These are phyloP conservation scores for Athene cunicularia DNA, from an alignment of 2,113 vertebrate species.

Conservation along the genomic window DNA sequence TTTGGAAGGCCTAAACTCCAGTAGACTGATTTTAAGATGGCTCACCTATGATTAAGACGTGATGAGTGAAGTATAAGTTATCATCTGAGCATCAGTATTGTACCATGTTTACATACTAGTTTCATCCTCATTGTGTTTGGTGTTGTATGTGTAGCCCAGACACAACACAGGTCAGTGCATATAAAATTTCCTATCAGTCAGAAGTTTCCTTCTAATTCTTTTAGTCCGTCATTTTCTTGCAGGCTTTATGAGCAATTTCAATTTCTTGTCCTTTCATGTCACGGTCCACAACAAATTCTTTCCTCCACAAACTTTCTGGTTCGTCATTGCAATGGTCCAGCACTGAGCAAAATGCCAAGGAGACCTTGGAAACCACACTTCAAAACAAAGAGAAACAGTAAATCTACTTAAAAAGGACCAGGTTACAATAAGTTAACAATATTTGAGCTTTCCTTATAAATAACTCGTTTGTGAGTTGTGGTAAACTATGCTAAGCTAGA, in stretches of 20 bases:
- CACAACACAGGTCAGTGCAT: neutral
- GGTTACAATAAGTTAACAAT: neutral
- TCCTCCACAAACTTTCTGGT: neutral
- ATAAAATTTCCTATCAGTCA: slow-evolving; percentile 23
- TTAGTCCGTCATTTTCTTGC: neutral
- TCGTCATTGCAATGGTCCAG: neutral
- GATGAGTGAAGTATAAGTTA: neutral
- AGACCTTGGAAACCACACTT: neutral
- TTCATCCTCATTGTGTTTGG: neutral
- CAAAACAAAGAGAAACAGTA: neutral
- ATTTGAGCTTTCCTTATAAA: neutral
- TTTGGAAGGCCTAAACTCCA: neutral
- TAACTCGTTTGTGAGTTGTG: neutral
- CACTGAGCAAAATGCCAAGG: neutral
- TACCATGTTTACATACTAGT: neutral
- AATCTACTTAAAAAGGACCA: neutral
- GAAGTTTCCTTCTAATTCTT: neutral
- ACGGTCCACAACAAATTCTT: neutral
- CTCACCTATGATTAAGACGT: neutral
- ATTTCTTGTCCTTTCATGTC: neutral
- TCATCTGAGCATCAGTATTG: neutral
- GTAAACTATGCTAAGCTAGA: neutral
- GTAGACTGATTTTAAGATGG: neutral
- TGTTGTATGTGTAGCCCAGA: neutral
- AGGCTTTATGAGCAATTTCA: neutral